A percentile compares a stretch with the other conserved stretches of the same genome.
phyloP scores from a whole-genome alignment of 2,113 vertebrate genomes.

The Semnornis frantzii region DNA sequence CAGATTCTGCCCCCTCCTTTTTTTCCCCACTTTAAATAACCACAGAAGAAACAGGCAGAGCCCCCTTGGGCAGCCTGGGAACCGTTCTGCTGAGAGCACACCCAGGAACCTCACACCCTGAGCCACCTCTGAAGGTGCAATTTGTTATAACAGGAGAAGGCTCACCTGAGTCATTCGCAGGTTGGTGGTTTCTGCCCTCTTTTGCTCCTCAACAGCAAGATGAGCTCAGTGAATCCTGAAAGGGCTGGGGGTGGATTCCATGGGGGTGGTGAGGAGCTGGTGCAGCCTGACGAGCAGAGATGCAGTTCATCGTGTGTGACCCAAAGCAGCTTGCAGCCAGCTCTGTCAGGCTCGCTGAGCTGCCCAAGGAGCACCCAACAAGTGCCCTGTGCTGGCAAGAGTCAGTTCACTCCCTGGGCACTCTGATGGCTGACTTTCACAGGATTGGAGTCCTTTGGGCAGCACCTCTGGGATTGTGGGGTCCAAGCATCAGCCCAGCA shows the following conservation, averaged over 20 bases:
- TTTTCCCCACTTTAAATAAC: background rate
- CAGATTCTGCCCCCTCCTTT: background rate
- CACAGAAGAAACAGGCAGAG: background rate
- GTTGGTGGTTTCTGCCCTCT: background rate
- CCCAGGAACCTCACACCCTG: background rate
- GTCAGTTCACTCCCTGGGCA: background rate
- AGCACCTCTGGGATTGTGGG: too few relatives aligned
- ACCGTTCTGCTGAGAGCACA: background rate
- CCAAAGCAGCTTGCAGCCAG: background rate
- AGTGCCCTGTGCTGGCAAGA: background rate
- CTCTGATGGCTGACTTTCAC: background rate
- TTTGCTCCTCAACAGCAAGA: background rate
- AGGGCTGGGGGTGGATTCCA: fast-evolving
- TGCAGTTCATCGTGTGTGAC: background rate
- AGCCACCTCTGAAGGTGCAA: background rate
- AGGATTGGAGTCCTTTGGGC: background rate
- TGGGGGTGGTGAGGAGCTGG: background rate
- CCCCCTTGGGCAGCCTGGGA: background rate
- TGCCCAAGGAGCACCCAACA: background rate
- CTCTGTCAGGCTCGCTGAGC: background rate
- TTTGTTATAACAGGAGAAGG: background rate
- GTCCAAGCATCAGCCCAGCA: background rate
- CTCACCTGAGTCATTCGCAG: background rate
- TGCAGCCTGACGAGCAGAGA: background rate
- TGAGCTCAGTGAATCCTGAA: background rate